Percentiles rank a stretch among this genome's conserved stretches.
These are phyloP conservation scores for Helicoverpa assulta DNA, from an alignment of 2,888 invertebrate species.

Conservation along the genomic window DNA sequence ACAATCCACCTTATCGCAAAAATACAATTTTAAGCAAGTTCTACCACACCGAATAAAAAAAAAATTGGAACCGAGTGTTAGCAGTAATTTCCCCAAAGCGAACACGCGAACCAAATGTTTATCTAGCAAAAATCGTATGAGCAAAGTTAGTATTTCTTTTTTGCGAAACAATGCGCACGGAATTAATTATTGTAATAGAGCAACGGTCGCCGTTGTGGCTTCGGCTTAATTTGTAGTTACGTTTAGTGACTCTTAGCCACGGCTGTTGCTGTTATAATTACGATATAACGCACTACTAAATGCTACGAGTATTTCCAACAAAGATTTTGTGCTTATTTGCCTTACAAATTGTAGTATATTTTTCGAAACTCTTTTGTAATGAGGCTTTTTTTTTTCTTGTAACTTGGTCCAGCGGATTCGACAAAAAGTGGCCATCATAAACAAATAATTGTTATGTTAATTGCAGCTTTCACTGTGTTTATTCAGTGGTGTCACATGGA, in stretches of 20 bases:
- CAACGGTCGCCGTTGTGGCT: slow-evolving; percentile 53
- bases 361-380: neutral
- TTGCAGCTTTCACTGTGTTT: slow-evolving; percentile 32
- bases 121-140: slow-evolving; percentile 11
- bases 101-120: slow-evolving; percentile 9
- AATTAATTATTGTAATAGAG: slow-evolving; percentile 64
- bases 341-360: neutral
- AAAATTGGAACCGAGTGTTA: neutral
- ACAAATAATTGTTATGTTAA: slow-evolving; percentile 37
- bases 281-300: slow-evolving; percentile 48
- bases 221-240: slow-evolving; percentile 68
- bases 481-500: slow-evolving; percentile 23
- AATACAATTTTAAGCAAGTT: too few species aligned
- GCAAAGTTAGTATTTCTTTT: slow-evolving; percentile 19
- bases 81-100: neutral
- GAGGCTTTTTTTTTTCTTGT: neutral
- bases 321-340: slow-evolving; percentile 28
- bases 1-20: too few species aligned
- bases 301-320: slow-evolving; percentile 18
- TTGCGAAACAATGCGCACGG: slow-evolving; percentile 52
- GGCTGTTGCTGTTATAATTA: slow-evolving; percentile 62
- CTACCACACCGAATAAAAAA: too few species aligned
- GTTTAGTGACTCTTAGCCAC: slow-evolving; percentile 59
- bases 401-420: neutral
- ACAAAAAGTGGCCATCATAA: slow-evolving; percentile 4